Evolutionary conservation across 2,113 vertebrate species (phyloP).

Genomic region (Dasyornis broadbenti): DNA sequence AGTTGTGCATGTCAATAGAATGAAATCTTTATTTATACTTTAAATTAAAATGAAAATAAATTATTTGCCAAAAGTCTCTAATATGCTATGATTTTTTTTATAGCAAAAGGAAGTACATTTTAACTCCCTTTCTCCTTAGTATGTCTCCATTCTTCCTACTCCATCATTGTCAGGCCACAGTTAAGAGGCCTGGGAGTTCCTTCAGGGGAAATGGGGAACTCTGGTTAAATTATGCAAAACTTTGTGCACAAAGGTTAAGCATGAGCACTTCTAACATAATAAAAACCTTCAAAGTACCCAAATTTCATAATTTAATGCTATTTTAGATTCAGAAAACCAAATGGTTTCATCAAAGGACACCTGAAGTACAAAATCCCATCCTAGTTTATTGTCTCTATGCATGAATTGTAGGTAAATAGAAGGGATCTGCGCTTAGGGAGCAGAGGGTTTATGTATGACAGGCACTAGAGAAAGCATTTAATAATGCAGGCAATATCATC

Average conservation of each 20-base stretch:
- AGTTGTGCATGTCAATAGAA: not conserved
- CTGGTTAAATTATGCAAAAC: not conserved
- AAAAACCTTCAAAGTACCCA: not conserved
- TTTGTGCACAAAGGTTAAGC: not conserved
- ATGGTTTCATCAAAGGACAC: not conserved
- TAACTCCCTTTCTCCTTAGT: not conserved
- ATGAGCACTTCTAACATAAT: not conserved
- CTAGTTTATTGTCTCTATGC: not conserved
- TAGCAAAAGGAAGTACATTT: not conserved
- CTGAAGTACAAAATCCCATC: not conserved
- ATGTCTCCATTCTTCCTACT: not conserved
- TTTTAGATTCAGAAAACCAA: not conserved
- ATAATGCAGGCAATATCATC: conserved; percentile 45
- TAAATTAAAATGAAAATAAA: not conserved
- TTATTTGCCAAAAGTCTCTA: not conserved
- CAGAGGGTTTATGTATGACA: not conserved
- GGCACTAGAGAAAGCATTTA: conserved; percentile 18
- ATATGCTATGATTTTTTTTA: not conserved
- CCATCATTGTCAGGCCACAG: not conserved
- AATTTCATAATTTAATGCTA: not conserved
- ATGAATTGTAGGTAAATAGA: not conserved
- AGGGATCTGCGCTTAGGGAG: not conserved
- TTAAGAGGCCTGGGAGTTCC: not conserved
- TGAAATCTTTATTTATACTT: not conserved
- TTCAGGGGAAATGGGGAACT: not conserved